These are phyloP conservation scores for Leucopsar rothschildi DNA, from an alignment of 2,113 vertebrate genomes.

Conservation along the genomic window DNA sequence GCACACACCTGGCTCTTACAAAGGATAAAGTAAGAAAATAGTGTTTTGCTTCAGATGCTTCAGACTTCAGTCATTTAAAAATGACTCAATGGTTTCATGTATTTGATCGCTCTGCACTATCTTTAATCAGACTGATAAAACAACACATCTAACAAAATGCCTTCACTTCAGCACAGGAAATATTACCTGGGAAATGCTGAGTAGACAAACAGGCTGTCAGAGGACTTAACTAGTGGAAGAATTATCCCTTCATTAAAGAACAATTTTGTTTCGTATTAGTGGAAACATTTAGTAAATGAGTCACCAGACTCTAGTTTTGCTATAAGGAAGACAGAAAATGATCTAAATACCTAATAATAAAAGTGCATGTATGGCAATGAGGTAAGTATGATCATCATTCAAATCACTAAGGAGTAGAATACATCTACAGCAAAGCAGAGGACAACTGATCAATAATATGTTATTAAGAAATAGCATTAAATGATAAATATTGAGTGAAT, in stretches of 20 bases:
- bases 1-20: background rate
- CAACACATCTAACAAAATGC: background rate
- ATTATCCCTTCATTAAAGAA: slow-evolving; percentile 6
- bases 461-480: slow-evolving; percentile 48
- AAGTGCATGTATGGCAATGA: background rate
- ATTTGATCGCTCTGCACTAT: background rate
- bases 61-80: background rate
- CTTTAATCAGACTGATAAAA: slow-evolving; percentile 27
- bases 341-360: background rate
- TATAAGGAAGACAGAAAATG: background rate
- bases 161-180: background rate
- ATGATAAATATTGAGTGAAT: slow-evolving; percentile 47
- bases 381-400: background rate
- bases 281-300: background rate
- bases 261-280: background rate
- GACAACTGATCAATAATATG: slow-evolving; percentile 7
- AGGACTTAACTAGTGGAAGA: background rate
- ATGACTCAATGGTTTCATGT: background rate
- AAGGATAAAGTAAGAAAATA: background rate
- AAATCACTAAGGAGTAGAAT: background rate
- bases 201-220: background rate
- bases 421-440: background rate
- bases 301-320: background rate
- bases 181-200: background rate
- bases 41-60: background rate